Evolutionary conservation across 2,797 vertebrate genomes (phyloP).

Genomic region (Salarias fasciatus): DNA sequence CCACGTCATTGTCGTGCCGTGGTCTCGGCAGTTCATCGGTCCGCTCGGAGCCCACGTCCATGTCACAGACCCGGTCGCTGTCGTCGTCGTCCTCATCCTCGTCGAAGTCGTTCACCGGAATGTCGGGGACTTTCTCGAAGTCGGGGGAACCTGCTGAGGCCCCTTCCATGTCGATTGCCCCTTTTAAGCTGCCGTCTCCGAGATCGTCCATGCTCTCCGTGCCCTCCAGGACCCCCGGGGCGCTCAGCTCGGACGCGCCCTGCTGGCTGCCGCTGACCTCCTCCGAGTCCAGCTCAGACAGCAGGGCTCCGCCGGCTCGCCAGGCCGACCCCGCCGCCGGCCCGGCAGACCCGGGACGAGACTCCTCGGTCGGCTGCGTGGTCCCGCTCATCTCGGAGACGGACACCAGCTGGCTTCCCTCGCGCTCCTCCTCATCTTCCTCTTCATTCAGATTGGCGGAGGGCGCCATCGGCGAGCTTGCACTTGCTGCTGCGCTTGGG

Average conservation of each 20-base stretch:
- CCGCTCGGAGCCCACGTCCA: constrained; percentile 83
- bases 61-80: constrained; percentile 78
- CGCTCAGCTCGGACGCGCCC: constrained; percentile 82
- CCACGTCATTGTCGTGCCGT: constrained; percentile 73
- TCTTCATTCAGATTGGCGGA: constrained; percentile 69
- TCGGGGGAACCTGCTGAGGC: constrained; percentile 83
- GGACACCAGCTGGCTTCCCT: constrained; percentile 82
- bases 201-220: constrained; percentile 85
- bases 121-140: constrained; percentile 83
- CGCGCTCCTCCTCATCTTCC: constrained; percentile 80
- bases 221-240: constrained; percentile 83
- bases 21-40: constrained; percentile 69
- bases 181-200: constrained; percentile 84
- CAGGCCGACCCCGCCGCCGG: constrained; percentile 70
- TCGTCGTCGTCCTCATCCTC: constrained; percentile 71
- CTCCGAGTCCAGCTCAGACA: constrained; percentile 84
- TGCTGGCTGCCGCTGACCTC: constrained; percentile 85
- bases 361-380: constrained; percentile 84
- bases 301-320: constrained; percentile 71
- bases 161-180: constrained; percentile 82
- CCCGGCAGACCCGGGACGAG: constrained; percentile 81
- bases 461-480: background rate
- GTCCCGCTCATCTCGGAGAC: constrained; percentile 86
- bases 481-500: constrained; percentile 1
- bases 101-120: constrained; percentile 79